Base-by-base conservation (phyloP, 2,113 vertebrate genomes). In the Sardina pilchardus region DNA sequence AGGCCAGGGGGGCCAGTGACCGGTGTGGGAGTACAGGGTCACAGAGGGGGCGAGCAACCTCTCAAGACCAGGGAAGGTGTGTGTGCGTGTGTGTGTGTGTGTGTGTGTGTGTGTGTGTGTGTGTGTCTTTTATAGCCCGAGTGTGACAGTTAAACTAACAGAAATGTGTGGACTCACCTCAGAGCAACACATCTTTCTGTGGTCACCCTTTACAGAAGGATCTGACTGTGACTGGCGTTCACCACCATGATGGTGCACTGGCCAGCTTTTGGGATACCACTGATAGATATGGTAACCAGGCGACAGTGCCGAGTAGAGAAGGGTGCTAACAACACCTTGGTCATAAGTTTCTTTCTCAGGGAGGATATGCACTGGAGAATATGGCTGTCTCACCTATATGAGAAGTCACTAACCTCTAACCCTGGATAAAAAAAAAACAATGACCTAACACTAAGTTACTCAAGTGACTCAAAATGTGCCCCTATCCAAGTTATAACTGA, bases 51-150 rank as follows among this genome's bases (percentile, higher is more conserved):
- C 63, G 8, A 71, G 63, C 63, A 71, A 26, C n/a, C 26, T 71
- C 63, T 71, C 63, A 71, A 71, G 63, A 71, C 26, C n/a, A 12
- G 26, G 26, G 26, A 71, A 71, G 63, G 63, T 34, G 63, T 30
- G 63, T 71, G 63, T 71, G 63, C 34, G 63, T 71, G 63, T 71
- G 63, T 12, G 63, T 71, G 63, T 71, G 63, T 71, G 63, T 71
- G 63, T 30, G 63, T 71, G 63, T 71, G 63, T 71, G 63, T 26
- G 83, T 84, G 82, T 88, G 85, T 84, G 67, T 30, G 1, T 24
- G 75, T 30, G 50, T 78, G 67, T 30, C 6, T 30, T 26, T 30
- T 26, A 30, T 26, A 2, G n/a, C 9, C 8, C 12, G n/a, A 17
- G 26, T 71, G 63, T 71, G 63, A 71, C 63, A 7, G 63, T 71